A percentile compares a stretch with the other conserved stretches of the same genome.
Evolutionary conservation across 2,797 vertebrate genomes (phyloP).

Genomic region (Oophaga sylvatica): DNA sequence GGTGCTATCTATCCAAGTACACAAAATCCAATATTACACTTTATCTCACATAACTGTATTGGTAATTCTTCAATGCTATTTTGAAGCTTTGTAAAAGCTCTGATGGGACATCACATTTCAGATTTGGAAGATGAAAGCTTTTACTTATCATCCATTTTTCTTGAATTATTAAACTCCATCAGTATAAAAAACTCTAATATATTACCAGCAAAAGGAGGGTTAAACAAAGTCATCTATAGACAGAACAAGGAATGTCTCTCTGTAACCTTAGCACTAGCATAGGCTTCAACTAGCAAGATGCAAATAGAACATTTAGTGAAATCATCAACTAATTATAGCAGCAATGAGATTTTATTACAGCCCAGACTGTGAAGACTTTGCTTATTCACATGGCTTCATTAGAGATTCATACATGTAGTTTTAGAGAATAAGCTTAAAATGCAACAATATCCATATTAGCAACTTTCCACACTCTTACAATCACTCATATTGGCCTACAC

Average conservation of each 20-base stretch:
- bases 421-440: not conserved
- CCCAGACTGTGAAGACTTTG: conserved; percentile 20
- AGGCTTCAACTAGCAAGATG: conserved; percentile 14
- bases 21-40: conserved; percentile 34
- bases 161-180: conserved; percentile 5
- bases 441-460: not conserved
- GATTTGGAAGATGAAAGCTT: conserved; percentile 46
- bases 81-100: conserved; percentile 32
- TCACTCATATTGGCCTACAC: not conserved
- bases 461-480: too few relatives aligned
- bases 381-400: not conserved
- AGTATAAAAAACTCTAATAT: not conserved
- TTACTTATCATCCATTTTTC: not conserved
- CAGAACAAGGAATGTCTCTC: conserved; percentile 9
- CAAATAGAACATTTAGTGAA: conserved; percentile 51
- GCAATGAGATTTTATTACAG: conserved; percentile 39
- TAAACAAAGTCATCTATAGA: conserved; percentile 19
- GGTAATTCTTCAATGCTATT: conserved; percentile 32
- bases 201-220: not conserved
- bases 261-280: conserved; percentile 25
- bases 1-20: conserved; percentile 7
- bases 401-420: not conserved
- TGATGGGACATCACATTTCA: conserved; percentile 18
- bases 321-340: conserved; percentile 50
- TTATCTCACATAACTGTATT: conserved; percentile 41